These are phyloP conservation scores for Arvicanthis niloticus DNA, from an alignment of 2,113 vertebrate species.

Conservation along the genomic window DNA sequence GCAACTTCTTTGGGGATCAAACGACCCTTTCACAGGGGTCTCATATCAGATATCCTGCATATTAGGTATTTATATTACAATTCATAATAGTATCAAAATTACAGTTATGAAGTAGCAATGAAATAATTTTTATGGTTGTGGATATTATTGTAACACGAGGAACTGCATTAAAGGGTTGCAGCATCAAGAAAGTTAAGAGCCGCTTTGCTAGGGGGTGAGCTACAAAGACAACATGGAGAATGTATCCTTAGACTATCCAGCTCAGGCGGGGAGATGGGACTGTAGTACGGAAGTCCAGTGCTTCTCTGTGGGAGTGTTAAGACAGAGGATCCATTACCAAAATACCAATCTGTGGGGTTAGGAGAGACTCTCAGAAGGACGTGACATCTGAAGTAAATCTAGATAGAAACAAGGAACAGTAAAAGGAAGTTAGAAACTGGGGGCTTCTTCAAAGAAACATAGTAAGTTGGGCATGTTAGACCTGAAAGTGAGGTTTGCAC, in stretches of 20 bases:
- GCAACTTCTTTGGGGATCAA: neutral
- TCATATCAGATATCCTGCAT: neutral
- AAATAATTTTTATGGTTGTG: neutral
- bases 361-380: neutral
- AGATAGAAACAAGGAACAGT: neutral
- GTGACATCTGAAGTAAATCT: neutral
- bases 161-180: neutral
- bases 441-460: neutral
- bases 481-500: neutral
- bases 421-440: neutral
- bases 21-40: neutral
- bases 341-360: neutral
- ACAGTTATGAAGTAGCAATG: neutral
- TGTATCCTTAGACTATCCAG: neutral
- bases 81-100: neutral
- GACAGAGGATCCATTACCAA: neutral
- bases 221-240: neutral
- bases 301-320: neutral
- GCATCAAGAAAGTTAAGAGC: neutral
- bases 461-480: neutral
- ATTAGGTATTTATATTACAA: neutral
- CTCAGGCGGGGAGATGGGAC: neutral
- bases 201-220: neutral
- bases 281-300: rapidly evolving
- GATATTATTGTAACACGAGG: neutral